Evolutionary conservation across 2,113 vertebrate genomes (phyloP).

Genomic region (Atherinomorus stipes): DNA sequence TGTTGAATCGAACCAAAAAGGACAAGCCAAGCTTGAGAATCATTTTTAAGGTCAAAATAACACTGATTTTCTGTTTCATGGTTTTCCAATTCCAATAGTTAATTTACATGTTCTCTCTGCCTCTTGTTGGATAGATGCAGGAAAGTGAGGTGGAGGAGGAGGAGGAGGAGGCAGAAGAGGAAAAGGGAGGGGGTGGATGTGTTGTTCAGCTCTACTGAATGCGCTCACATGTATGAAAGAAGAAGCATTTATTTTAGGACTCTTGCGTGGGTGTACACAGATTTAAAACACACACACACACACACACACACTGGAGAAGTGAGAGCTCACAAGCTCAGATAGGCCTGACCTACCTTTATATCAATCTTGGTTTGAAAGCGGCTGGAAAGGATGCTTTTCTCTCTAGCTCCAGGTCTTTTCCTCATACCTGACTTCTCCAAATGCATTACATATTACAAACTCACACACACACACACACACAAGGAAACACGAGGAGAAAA

Average conservation of each 20-base stretch:
- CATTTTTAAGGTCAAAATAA: background rate
- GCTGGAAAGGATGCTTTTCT: slow-evolving; percentile 51
- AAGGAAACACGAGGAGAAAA: slow-evolving; percentile 13
- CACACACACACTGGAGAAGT: slow-evolving; percentile 39
- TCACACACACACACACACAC: slow-evolving; percentile 24
- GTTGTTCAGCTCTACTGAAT: slow-evolving; percentile 75
- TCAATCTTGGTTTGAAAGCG: slow-evolving; percentile 71
- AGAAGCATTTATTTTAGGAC: slow-evolving; percentile 80
- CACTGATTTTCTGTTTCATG: slow-evolving; percentile 21
- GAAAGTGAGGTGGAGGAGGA: slow-evolving; percentile 49
- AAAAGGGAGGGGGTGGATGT: slow-evolving; percentile 63
- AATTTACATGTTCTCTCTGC: slow-evolving; percentile 36
- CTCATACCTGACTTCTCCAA: slow-evolving; percentile 39
- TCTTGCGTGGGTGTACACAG: slow-evolving; percentile 71
- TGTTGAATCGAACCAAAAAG: slow-evolving; percentile 19
- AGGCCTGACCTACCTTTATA: slow-evolving; percentile 72
- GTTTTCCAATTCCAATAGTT: slow-evolving; percentile 34
- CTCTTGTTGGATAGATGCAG: slow-evolving; percentile 51
- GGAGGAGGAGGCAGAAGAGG: slow-evolving; percentile 55
- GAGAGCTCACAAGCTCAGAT: slow-evolving; percentile 54
- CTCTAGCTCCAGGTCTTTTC: slow-evolving; percentile 41
- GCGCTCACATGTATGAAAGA: slow-evolving; percentile 78
- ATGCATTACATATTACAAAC: slow-evolving; percentile 47
- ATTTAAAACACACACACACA: slow-evolving; percentile 59
- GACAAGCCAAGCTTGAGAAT: background rate